A percentile compares a stretch with the other conserved stretches of the same genome.
Evolutionary conservation across 2,888 invertebrate genomes (phyloP).

Genomic region (Caenorhabditis imperialis): DNA sequence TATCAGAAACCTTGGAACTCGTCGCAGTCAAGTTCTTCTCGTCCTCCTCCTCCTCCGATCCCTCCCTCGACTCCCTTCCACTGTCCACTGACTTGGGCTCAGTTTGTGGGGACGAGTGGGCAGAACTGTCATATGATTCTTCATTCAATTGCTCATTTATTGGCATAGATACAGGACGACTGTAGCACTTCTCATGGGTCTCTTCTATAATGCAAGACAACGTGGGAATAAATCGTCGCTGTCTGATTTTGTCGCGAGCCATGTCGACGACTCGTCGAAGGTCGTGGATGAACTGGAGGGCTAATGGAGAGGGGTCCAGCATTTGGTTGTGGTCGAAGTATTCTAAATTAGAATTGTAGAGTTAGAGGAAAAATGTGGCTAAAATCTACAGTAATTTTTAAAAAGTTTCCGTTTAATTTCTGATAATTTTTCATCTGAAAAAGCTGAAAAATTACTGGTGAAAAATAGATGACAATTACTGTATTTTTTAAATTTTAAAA

Average conservation of each 20-base stretch:
- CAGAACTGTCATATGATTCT: conserved; percentile 1
- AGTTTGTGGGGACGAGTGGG: conserved; percentile 25
- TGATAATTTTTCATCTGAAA: too few species aligned
- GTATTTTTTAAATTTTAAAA: too few species aligned
- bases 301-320: conserved; percentile 90
- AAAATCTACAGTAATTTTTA: too few species aligned
- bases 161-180: neutral
- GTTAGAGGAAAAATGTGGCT: too few species aligned
- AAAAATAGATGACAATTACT: too few species aligned
- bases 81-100: conserved; percentile 53
- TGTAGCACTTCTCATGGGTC: conserved; percentile 12
- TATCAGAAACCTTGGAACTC: conserved; percentile 23
- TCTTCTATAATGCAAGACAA: conserved; percentile 61
- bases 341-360: too few species aligned
- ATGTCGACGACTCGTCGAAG: conserved; percentile 82
- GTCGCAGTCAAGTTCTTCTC: too few species aligned
- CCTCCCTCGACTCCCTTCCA: conserved; percentile 57
- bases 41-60: conserved; percentile 42
- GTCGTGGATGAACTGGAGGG: conserved; percentile 86
- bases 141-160: neutral
- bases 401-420: too few species aligned
- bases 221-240: conserved; percentile 64
- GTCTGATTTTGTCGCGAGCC: conserved; percentile 63
- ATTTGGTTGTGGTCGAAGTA: conserved; percentile 91
- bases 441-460: too few species aligned